A percentile compares a stretch with the other conserved stretches of the same genome.
Conservation (phyloP, 2,797 vertebrate species). For the Neomorphus geoffroyi region DNA sequence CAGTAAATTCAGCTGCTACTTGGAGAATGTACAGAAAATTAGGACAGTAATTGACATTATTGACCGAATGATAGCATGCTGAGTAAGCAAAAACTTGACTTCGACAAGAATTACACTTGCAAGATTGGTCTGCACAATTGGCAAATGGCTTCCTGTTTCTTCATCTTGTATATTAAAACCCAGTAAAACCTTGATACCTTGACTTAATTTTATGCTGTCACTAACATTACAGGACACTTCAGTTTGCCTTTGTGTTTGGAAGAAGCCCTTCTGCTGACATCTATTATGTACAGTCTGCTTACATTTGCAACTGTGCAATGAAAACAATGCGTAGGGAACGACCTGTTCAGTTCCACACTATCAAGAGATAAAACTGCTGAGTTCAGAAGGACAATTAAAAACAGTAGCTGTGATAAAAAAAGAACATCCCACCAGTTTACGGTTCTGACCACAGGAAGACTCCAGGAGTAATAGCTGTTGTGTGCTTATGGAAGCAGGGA, state of each 20-base stretch:
- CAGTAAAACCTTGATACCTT: neutral
- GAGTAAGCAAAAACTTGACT: slow-evolving; percentile 28
- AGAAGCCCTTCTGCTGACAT: slow-evolving; percentile 17
- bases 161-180: neutral
- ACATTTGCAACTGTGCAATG: slow-evolving; percentile 18
- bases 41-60: slow-evolving; percentile 10
- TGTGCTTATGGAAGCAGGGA: slow-evolving; percentile 58
- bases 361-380: neutral
- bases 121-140: neutral
- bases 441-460: slow-evolving; percentile 16
- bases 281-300: slow-evolving; percentile 17
- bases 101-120: neutral
- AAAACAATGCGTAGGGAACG: neutral
- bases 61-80: neutral
- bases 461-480: slow-evolving; percentile 23
- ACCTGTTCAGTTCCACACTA: slow-evolving; percentile 18
- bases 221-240: neutral
- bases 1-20: neutral
- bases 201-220: slow-evolving; percentile 14
- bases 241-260: neutral
- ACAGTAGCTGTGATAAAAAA: neutral
- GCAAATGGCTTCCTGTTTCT: neutral
- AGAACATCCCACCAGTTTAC: slow-evolving; percentile 15
- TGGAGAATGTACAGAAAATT: neutral
- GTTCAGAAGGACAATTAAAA: slow-evolving; percentile 42